Conservation (phyloP, 2,888 invertebrate genomes). For the Eledone cirrhosa region DNA sequence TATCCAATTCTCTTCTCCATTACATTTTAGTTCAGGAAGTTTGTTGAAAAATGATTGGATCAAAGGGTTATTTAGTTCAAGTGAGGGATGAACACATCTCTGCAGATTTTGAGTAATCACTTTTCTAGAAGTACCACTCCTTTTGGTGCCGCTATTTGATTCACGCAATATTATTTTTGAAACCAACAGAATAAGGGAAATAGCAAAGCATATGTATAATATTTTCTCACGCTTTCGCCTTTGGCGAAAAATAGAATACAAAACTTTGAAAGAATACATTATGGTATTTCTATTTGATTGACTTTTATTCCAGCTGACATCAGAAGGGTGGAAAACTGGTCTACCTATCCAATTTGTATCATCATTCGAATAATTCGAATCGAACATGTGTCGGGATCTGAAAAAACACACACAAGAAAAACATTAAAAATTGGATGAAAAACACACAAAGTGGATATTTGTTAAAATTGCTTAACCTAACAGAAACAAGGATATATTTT, state of each 20-base stretch:
- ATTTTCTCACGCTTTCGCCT: constrained; percentile 22
- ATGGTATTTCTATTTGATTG: not conserved
- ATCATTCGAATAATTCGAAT: not conserved
- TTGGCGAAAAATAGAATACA: constrained; percentile 12
- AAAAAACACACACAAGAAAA: no score
- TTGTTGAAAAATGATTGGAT: constrained; percentile 78
- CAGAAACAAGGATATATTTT: no score
- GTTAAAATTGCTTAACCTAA: no score
- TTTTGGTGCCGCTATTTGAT: not conserved
- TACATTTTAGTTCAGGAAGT: constrained; percentile 75
- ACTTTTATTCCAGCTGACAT: not conserved
- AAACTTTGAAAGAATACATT: not conserved
- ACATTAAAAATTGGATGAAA: no score
- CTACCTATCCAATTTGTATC: not conserved
- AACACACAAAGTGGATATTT: no score
- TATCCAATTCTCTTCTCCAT: constrained; percentile 78
- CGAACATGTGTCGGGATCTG: not conserved
- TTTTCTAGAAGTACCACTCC: not conserved
- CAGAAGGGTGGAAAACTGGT: constrained; percentile 11
- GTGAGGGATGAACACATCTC: constrained; percentile 75
- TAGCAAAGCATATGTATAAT: not conserved
- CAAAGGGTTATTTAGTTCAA: constrained; percentile 77
- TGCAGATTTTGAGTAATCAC: constrained; percentile 36
- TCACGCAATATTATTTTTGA: not conserved
- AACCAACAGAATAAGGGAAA: not conserved